phyloP scores from a whole-genome alignment of 2,113 vertebrate genomes.

The Pachyramphus minor region DNA sequence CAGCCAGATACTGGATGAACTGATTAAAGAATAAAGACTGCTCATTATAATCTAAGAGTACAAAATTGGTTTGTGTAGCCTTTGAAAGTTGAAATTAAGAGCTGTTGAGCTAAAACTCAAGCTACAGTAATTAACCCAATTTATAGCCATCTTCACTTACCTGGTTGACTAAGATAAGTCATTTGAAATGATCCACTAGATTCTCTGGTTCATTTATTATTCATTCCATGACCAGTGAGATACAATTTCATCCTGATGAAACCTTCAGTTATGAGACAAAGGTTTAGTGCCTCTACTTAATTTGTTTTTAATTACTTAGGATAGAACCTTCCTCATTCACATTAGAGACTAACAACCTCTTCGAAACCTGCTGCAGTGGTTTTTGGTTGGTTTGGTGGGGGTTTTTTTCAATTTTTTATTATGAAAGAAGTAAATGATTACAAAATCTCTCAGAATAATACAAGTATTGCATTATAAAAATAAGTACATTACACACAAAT shows the following conservation, averaged over 20 bases:
- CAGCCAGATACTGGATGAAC: constrained; percentile 77
- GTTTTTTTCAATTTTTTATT: neutral
- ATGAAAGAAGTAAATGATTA: neutral
- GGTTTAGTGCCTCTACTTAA: constrained; percentile 1
- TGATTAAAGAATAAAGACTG: constrained; percentile 87
- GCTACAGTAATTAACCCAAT: constrained; percentile 83
- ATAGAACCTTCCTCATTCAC: neutral
- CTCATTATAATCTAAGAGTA: constrained; percentile 86
- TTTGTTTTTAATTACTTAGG: constrained; percentile 26
- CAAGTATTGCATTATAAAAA: neutral
- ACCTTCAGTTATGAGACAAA: neutral
- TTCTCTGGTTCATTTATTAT: constrained; percentile 67
- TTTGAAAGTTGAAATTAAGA: constrained; percentile 85
- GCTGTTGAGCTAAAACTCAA: constrained; percentile 79
- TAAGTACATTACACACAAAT: neutral
- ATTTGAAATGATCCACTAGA: constrained; percentile 74
- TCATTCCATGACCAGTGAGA: constrained; percentile 46
- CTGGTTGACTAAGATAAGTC: constrained; percentile 77
- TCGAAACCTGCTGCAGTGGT: neutral
- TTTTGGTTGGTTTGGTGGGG: neutral
- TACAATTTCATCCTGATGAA: constrained; percentile 5
- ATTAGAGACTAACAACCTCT: neutral
- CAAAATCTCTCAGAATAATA: neutral
- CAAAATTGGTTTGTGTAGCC: constrained; percentile 85
- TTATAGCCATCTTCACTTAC: constrained; percentile 78